Evolutionary conservation across 2,797 vertebrate genomes (phyloP), one percentile per base, ranked within the genome.

Genomic region (Chloroceryle amazona): DNA sequence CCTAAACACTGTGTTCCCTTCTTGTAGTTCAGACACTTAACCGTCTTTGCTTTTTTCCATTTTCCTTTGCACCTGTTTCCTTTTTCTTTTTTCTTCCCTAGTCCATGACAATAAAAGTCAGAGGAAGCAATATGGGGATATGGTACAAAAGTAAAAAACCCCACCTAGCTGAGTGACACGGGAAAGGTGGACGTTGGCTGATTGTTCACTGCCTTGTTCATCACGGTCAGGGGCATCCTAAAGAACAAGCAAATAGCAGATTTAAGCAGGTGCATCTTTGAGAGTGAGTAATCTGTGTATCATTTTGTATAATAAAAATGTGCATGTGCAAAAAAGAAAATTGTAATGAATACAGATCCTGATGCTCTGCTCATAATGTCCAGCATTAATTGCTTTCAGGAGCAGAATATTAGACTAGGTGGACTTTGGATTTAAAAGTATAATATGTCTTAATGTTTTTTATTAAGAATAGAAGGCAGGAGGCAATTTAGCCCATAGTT

Each of bases 391-490:
- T 47, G 52, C 47, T 74, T n/a, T 49, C 65, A 89, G 78, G 74
- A 79, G 49, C n/a, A 81, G 58, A 81, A 35, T 63, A 68, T 71
- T 74, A 74, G 31, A 16, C 14, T 79, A 84, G n/a, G 47, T 63
- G 57, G 71, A 81, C 13, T 93, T 94, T 19, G 85, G 66, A 87
- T 89, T 87, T 84, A 79, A 22, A 52, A 89, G 10, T 84, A 47
- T 79, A 87, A 87, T 42, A 13, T 10, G 37, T 75, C 31, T 78
- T 78, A 81, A 81, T 22, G 68, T 42, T 83, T 96, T 86, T 93
- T 91, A 89, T 94, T 94, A 87, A 60, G 74, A 89, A 67, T n/a
- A 81, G 70, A 86, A 81, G 16, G 65, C 70, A 89, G 86, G 52
- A 95, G 62, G 65, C 51, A 87, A 90, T 93, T 90, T 82, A 86